Base-by-base conservation (phyloP, 2,888 invertebrate species). In the Lathronympha strigana region DNA sequence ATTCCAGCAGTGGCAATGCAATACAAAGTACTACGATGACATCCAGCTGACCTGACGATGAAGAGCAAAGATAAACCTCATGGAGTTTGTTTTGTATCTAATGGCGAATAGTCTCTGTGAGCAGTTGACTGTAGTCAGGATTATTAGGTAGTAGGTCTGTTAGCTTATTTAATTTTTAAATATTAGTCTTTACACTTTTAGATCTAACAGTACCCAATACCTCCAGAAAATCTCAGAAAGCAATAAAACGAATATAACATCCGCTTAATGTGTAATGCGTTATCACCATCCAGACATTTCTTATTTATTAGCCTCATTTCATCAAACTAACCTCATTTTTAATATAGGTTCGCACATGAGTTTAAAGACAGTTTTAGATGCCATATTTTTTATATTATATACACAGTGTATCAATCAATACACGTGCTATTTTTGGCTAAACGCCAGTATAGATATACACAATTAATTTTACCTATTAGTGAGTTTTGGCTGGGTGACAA, bases 401-500 rank as follows among this genome's bases (percentile, higher is more conserved):
- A 21, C 51, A 11, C 4, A 6, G 13, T 21, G 9, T 15, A 15
- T 31, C 15, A 31, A 28, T 11, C 4, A 69, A 60, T 71, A 70
- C 66, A 69, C 67, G 66, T 71, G 71, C 69, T 57, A 68, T 70
- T 64, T 49, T 61, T 76, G 77, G 79, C 75, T 55, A 53, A 19
- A 4, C 66, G 75, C 79, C 77, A 79, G 72, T 69, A 66, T 57
- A 43, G n/a, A 17, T n/a, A 23, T 38, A 66, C 67, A 72, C 70
- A 68, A 73, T 77, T 76, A 69, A 68, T 74, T 82, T 82, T 79
- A 80, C 82, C 80, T 84, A 83, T 78, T 76, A 83, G 81, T 81
- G 81, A 64, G 71, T 82, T 76, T 86, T 88, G 86, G 88, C 88
- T 74, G 70, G 68, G 73, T 76, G 76, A 79, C 84, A 81, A 77